Percentiles rank a stretch among this genome's conserved stretches.
Evolutionary conservation across 2,888 invertebrate species (phyloP).

Genomic region (Andrena fulva): DNA sequence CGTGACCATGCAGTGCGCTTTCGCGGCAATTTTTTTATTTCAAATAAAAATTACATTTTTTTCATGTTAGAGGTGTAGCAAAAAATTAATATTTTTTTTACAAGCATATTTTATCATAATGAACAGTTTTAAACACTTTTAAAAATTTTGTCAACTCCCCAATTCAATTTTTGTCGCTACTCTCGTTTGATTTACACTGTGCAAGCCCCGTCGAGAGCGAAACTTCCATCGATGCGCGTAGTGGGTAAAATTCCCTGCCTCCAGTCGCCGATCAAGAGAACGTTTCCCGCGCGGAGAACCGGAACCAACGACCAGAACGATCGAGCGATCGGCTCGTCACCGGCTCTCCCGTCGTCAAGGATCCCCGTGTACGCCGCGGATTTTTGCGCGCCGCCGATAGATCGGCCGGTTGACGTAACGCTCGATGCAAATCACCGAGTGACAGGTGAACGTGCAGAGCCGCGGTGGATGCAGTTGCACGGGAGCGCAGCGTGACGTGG

Average conservation of each 20-base stretch:
- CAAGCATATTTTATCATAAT: too few species aligned
- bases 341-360: slow-evolving; percentile 29
- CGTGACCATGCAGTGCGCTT: too few species aligned
- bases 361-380: slow-evolving; percentile 16
- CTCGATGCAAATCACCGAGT: slow-evolving; percentile 66
- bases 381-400: slow-evolving; percentile 50
- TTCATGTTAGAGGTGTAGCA: too few species aligned
- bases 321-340: slow-evolving; percentile 24
- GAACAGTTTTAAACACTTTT: too few species aligned
- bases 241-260: too few species aligned
- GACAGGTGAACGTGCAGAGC: slow-evolving; percentile 62
- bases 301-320: slow-evolving; percentile 21
- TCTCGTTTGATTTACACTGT: neutral
- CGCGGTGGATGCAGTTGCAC: slow-evolving; percentile 52
- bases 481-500: slow-evolving; percentile 60
- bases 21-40: too few species aligned
- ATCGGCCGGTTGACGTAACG: slow-evolving; percentile 61
- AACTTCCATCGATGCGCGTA: too few species aligned
- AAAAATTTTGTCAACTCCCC: too few species aligned
- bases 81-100: too few species aligned
- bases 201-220: too few species aligned
- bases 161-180: neutral
- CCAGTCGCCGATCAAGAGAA: slow-evolving; percentile 2
- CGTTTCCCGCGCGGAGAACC: slow-evolving; percentile 3
- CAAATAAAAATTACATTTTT: too few species aligned